phyloP scores from a whole-genome alignment of 2,113 vertebrate genomes.

The Emberiza fucata region DNA sequence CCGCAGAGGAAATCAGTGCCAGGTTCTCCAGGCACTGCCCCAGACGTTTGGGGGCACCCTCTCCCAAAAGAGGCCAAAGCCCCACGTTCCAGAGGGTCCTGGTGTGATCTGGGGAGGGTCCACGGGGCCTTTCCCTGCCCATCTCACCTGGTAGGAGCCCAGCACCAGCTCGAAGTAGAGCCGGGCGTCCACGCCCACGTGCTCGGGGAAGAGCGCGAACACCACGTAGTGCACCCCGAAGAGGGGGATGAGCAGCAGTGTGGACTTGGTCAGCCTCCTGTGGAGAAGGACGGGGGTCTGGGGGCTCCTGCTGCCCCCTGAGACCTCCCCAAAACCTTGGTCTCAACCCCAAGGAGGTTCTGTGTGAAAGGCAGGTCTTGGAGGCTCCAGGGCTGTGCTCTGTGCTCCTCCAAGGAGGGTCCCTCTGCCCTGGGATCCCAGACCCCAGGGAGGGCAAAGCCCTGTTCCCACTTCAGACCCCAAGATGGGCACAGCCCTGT shows the following conservation, averaged over 20 bases:
- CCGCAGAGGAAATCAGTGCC: neutral
- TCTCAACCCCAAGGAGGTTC: neutral
- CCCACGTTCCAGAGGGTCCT: neutral
- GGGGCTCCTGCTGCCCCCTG: neutral
- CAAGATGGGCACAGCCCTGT: neutral
- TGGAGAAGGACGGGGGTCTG: neutral
- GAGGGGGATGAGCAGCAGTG: constrained; percentile 67
- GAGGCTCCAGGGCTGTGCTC: neutral
- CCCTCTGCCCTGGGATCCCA: neutral
- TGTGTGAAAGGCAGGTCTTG: neutral
- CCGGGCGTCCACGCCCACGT: neutral
- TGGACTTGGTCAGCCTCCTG: constrained; percentile 70
- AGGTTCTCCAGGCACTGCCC: neutral
- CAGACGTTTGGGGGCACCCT: neutral
- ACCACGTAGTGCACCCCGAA: constrained; percentile 66
- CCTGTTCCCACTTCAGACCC: no score
- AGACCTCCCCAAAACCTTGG: neutral
- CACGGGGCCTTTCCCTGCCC: neutral
- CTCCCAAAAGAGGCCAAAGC: neutral
- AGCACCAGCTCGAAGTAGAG: constrained; percentile 67
- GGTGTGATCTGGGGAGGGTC: neutral
- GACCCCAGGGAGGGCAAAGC: neutral
- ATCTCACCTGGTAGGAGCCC: constrained; percentile 61
- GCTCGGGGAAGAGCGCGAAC: constrained; percentile 42
- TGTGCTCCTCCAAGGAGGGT: neutral